A percentile compares a stretch with the other conserved stretches of the same genome.
These are phyloP conservation scores for Tryphoninae sp. DNA, from an alignment of 2,888 invertebrate species.

Conservation along the genomic window DNA sequence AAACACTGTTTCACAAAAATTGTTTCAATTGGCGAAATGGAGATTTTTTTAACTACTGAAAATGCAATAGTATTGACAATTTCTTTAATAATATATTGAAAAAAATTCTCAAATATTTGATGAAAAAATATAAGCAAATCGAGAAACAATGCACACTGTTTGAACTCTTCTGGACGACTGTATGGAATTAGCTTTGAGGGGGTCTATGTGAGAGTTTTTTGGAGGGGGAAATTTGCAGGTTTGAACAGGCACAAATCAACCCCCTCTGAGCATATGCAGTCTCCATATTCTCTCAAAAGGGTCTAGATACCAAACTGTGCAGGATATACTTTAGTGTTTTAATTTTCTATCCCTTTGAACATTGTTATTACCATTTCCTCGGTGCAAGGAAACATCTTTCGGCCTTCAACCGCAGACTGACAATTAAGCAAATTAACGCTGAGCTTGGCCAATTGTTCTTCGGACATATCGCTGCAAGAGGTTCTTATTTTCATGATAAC, in stretches of 20 bases:
- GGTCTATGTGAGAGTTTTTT: constrained; percentile 50
- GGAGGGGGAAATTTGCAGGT: constrained; percentile 68
- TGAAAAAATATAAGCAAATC: neutral
- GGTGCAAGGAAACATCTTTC: constrained; percentile 84
- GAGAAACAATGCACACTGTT: neutral
- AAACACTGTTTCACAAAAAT: neutral
- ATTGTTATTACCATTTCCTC: constrained; percentile 83
- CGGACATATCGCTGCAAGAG: constrained; percentile 84
- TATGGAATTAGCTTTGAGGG: constrained; percentile 61
- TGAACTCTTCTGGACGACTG: constrained; percentile 30
- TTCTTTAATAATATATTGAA: constrained; percentile 30
- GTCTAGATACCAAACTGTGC: neutral
- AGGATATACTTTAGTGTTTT: neutral
- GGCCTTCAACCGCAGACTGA: constrained; percentile 85
- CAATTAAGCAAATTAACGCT: constrained; percentile 87
- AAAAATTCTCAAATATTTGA: neutral
- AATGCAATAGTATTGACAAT: constrained; percentile 6
- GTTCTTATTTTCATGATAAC: constrained; percentile 84
- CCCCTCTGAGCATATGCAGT: constrained; percentile 51
- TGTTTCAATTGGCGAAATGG: neutral
- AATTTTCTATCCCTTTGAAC: neutral
- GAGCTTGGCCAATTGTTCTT: constrained; percentile 86
- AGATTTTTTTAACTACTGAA: constrained; percentile 8
- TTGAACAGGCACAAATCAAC: constrained; percentile 71
- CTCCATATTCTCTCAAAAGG: constrained; percentile 17